Conservation (phyloP, 2,113 vertebrate genomes). For the Thalassarche chlororhynchos region DNA sequence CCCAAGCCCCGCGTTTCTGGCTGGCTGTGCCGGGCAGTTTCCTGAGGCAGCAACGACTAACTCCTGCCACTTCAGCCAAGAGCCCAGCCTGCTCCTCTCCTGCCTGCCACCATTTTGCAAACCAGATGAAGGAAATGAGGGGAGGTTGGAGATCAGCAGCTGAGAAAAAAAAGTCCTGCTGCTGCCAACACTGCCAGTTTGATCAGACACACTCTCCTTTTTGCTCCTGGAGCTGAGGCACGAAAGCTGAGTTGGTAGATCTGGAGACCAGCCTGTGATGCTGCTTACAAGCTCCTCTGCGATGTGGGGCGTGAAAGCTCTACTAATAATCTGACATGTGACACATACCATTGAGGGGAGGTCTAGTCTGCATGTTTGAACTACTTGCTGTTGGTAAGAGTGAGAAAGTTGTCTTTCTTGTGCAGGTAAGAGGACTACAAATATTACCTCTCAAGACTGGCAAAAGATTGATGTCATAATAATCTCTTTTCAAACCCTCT, state of each 20-base stretch:
- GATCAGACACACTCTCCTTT: not conserved
- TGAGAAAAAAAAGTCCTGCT: not conserved
- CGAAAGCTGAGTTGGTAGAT: not conserved
- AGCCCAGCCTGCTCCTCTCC: not conserved
- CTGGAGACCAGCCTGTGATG: accelerated
- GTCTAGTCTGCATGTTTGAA: not conserved
- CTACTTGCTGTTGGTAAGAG: not conserved
- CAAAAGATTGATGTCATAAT: not conserved
- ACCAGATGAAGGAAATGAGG: not conserved
- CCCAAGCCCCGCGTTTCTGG: not conserved
- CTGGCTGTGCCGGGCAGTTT: not conserved
- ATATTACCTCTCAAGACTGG: not conserved
- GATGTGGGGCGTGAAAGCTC: not conserved
- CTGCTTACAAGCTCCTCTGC: not conserved
- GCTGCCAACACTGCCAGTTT: not conserved
- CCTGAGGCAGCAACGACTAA: not conserved
- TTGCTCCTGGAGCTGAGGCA: not conserved
- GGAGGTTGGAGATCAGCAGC: not conserved
- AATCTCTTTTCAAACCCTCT: not conserved
- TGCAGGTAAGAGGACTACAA: not conserved
- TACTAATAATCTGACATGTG: not conserved
- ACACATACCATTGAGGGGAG: accelerated
- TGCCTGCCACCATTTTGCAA: not conserved
- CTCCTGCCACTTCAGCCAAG: not conserved
- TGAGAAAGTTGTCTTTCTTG: not conserved